A percentile compares a stretch with the other conserved stretches of the same genome.
Conservation (phyloP, 1,140 invertebrate species). For the Halictus rubicundus region DNA sequence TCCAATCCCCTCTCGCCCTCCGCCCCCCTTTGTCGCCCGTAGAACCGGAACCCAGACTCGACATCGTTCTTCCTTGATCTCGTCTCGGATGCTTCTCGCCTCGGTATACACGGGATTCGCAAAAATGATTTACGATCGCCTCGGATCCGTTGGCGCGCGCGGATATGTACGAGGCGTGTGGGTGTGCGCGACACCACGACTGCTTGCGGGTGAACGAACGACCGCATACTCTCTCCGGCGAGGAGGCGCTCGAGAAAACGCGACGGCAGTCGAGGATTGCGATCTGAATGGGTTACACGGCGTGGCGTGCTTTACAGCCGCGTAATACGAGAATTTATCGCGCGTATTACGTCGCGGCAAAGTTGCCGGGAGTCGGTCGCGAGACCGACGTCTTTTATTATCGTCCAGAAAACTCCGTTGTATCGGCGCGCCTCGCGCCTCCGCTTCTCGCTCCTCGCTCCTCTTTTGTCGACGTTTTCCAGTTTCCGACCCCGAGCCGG, state of each 20-base stretch:
- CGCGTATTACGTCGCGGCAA: background rate
- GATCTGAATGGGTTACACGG: slow-evolving; percentile 57
- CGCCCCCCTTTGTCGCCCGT: background rate
- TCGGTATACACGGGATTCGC: slow-evolving; percentile 47
- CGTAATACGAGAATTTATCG: slow-evolving; percentile 61
- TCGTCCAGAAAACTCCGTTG: slow-evolving; percentile 12
- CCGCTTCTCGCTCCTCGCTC: too few species aligned
- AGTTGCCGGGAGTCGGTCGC: background rate
- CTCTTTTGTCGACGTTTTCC: slow-evolving; percentile 22
- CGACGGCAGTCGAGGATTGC: slow-evolving; percentile 33
- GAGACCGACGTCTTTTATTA: slow-evolving; percentile 25
- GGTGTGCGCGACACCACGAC: too few species aligned
- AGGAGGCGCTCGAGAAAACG: slow-evolving; percentile 6
- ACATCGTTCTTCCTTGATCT: slow-evolving; percentile 31
- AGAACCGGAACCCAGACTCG: background rate
- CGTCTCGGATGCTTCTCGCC: slow-evolving; percentile 37
- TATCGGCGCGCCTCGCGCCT: slow-evolving; percentile 13
- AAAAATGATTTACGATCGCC: slow-evolving; percentile 66
- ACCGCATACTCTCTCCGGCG: slow-evolving; percentile 23
- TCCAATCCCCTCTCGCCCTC: background rate
- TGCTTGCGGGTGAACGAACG: background rate
- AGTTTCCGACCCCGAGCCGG: background rate
- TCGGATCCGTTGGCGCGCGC: slow-evolving; percentile 13
- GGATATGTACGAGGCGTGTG: too few species aligned
- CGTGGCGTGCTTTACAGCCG: slow-evolving; percentile 41